Conservation (phyloP, 2,888 invertebrate genomes). For the Acleris emargana region DNA sequence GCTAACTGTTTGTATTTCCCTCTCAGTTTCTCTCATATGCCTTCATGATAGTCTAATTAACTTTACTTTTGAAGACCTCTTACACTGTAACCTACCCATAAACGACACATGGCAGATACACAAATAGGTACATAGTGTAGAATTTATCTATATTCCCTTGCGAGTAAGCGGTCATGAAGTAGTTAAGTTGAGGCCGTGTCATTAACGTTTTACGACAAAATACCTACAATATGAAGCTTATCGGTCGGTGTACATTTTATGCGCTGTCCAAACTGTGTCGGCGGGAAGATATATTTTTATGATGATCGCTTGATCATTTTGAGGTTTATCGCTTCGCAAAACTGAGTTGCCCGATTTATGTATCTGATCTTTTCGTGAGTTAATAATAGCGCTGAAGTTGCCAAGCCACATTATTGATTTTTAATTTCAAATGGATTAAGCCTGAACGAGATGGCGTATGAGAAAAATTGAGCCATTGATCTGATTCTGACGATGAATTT, state of each 20-base stretch:
- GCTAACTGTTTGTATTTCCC: no score
- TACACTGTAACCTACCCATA: no score
- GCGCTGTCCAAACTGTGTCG: slow-evolving; percentile 16
- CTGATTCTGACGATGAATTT: no score
- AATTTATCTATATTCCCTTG: background rate
- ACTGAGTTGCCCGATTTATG: background rate
- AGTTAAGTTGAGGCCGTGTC: slow-evolving; percentile 5
- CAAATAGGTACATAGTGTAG: no score
- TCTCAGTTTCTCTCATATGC: no score
- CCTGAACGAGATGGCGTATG: no score
- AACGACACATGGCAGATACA: no score
- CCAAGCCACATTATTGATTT: no score
- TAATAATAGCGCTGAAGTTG: background rate
- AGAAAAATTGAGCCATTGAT: no score
- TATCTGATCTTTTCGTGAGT: background rate
- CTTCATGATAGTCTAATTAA: no score
- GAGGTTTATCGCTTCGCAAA: background rate
- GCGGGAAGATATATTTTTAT: slow-evolving; percentile 24
- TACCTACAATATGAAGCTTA: slow-evolving; percentile 20
- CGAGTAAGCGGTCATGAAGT: background rate
- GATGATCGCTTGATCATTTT: slow-evolving; percentile 31
- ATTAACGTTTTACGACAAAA: slow-evolving; percentile 30
- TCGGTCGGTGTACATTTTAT: slow-evolving; percentile 20
- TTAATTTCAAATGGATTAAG: no score
- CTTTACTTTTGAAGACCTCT: no score